A percentile compares a stretch with the other conserved stretches of the same genome.
Conservation (phyloP, 2,888 invertebrate species). For the Cerastis rubricosa region DNA sequence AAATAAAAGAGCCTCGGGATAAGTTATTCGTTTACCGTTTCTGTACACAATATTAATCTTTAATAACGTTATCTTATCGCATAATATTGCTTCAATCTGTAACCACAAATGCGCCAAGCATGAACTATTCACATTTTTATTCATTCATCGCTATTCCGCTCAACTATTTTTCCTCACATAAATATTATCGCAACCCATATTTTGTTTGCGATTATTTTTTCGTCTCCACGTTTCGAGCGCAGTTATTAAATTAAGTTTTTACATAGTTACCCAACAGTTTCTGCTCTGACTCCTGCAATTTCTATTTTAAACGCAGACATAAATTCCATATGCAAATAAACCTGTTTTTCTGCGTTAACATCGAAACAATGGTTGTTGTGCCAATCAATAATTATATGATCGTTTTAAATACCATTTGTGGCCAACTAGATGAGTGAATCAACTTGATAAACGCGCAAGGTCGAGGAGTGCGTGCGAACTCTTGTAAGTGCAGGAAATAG, state of each 20-base stretch:
- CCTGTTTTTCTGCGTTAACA: constrained; percentile 56
- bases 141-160: constrained; percentile 45
- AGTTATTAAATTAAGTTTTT: constrained; percentile 50
- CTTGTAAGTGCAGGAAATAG: constrained; percentile 80
- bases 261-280: constrained; percentile 67
- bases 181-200: constrained; percentile 50
- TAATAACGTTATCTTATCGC: constrained; percentile 53
- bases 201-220: constrained; percentile 46
- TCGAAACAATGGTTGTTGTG: constrained; percentile 54
- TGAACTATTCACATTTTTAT: constrained; percentile 40
- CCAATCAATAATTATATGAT: constrained; percentile 49
- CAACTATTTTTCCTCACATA: constrained; percentile 28
- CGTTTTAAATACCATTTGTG: constrained; percentile 45
- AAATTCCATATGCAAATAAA: constrained; percentile 67
- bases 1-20: constrained; percentile 20
- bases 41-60: constrained; percentile 48
- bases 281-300: constrained; percentile 62
- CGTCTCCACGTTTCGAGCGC: constrained; percentile 24
- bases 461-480: constrained; percentile 72
- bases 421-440: constrained; percentile 61
- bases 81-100: constrained; percentile 33
- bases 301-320: constrained; percentile 58
- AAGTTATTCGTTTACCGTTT: constrained; percentile 29
- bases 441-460: constrained; percentile 67
- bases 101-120: constrained; percentile 41